These are phyloP conservation scores for Agelastica alni DNA, from an alignment of 2,888 invertebrate genomes.

Conservation along the genomic window DNA sequence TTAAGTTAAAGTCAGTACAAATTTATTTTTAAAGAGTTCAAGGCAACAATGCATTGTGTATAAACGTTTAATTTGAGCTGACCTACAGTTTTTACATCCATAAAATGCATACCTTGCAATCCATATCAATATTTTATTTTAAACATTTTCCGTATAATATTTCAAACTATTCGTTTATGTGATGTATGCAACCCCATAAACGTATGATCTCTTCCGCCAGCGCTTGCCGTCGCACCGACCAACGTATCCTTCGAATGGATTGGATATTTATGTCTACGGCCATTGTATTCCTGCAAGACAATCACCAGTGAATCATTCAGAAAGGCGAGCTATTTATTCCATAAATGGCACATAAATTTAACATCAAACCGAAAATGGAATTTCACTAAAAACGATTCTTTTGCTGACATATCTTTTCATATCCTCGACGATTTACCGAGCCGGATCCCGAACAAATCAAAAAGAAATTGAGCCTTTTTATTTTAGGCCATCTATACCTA, in stretches of 20 bases:
- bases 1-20: no score
- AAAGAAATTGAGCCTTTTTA: slow-evolving; percentile 28
- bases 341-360: slow-evolving; percentile 35
- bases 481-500: slow-evolving; percentile 15
- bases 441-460: slow-evolving; percentile 28
- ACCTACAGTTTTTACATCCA: no score
- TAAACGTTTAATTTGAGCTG: no score
- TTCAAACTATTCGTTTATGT: no score
- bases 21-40: no score
- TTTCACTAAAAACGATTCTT: slow-evolving; percentile 33
- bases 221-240: not conserved
- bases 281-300: slow-evolving; percentile 31
- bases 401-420: slow-evolving; percentile 33
- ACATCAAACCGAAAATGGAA: slow-evolving; percentile 35
- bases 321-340: slow-evolving; percentile 32
- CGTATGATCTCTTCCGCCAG: not conserved
- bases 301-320: slow-evolving; percentile 33
- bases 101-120: no score
- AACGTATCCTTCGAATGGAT: not conserved
- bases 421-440: slow-evolving; percentile 28
- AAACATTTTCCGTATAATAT: no score
- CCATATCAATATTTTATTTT: no score
- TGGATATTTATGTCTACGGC: slow-evolving; percentile 23
- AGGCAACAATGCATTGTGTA: no score
- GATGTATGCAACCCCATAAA: no score